A percentile compares a stretch with the other conserved stretches of the same genome.
These are phyloP conservation scores for Toxotes jaculatrix DNA, from an alignment of 2,113 vertebrate genomes.

Conservation along the genomic window DNA sequence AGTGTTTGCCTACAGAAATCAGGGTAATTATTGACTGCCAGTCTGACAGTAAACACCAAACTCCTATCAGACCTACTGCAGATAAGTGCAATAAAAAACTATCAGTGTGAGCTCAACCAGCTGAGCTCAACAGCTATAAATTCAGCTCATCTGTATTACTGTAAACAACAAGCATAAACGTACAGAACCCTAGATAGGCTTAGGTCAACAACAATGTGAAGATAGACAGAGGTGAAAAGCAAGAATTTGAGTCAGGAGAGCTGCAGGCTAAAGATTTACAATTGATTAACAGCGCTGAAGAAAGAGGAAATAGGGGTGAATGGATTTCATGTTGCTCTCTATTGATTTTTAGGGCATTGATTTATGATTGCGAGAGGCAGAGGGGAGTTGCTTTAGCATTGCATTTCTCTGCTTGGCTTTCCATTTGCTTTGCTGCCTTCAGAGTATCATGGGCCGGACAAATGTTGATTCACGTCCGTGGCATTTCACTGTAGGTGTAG, in stretches of 20 bases:
- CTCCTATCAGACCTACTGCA: constrained; percentile 44
- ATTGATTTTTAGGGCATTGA: constrained; percentile 59
- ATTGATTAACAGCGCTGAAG: constrained; percentile 59
- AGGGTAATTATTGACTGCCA: constrained; percentile 70
- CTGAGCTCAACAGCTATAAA: constrained; percentile 55
- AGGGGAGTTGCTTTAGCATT: constrained; percentile 1
- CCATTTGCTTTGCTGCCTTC: constrained; percentile 29
- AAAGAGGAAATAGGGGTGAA: constrained; percentile 62
- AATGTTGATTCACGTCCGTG: constrained; percentile 48
- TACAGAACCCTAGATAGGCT: constrained; percentile 16
- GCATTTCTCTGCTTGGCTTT: constrained; percentile 21
- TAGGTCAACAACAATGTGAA: constrained; percentile 33
- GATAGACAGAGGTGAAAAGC: constrained; percentile 24
- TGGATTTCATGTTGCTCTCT: constrained; percentile 49
- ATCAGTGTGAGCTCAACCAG: constrained; percentile 24
- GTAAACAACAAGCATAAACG: constrained; percentile 9
- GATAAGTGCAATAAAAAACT: constrained; percentile 68
- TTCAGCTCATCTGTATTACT: constrained; percentile 18
- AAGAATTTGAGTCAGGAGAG: constrained; percentile 12
- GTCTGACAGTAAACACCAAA: constrained; percentile 46
- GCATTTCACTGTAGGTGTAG: constrained; percentile 29
- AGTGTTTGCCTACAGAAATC: constrained; percentile 59
- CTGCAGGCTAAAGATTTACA: constrained; percentile 44
- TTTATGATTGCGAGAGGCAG: constrained; percentile 49
- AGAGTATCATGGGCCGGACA: constrained; percentile 5